Conservation (phyloP, 2,797 vertebrate genomes). For the Labroides dimidiatus region DNA sequence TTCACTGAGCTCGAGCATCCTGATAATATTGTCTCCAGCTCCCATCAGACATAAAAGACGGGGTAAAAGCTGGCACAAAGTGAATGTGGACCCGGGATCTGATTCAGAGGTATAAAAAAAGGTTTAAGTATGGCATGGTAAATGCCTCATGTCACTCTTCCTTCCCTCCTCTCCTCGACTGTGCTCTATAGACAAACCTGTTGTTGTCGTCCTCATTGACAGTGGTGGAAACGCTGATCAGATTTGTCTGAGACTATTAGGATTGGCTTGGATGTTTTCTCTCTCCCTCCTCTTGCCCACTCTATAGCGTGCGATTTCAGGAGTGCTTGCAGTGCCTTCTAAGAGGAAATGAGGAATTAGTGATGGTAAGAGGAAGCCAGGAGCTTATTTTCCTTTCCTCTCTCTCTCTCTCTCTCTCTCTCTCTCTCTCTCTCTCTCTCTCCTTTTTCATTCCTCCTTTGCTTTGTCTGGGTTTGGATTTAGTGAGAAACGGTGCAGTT, state of each 20-base stretch:
- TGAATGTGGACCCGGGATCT: constrained; percentile 82
- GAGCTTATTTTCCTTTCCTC: constrained; percentile 79
- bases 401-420: constrained; percentile 53
- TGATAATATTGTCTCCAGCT: constrained; percentile 78
- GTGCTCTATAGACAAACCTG: constrained; percentile 74
- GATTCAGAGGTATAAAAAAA: constrained; percentile 78
- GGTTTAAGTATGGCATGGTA: constrained; percentile 75
- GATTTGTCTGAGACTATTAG: constrained; percentile 81
- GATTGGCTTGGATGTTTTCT: constrained; percentile 73
- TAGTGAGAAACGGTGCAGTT: constrained; percentile 66
- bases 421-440: constrained; percentile 38
- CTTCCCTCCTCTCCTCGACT: constrained; percentile 65
- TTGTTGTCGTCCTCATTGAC: constrained; percentile 74
- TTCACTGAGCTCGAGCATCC: constrained; percentile 69
- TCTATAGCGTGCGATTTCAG: constrained; percentile 75
- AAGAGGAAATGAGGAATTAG: constrained; percentile 87
- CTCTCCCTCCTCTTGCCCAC: constrained; percentile 76
- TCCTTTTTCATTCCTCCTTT: constrained; percentile 60
- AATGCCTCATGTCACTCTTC: constrained; percentile 77
- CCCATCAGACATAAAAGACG: constrained; percentile 72
- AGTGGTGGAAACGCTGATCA: constrained; percentile 78
- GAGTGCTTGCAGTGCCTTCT: constrained; percentile 75
- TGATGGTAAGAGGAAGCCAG: constrained; percentile 83
- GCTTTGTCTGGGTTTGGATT: constrained; percentile 76
- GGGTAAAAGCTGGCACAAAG: constrained; percentile 76